phyloP scores from a whole-genome alignment of 2,797 vertebrate genomes.

The Scolopax bukidnonensis region DNA sequence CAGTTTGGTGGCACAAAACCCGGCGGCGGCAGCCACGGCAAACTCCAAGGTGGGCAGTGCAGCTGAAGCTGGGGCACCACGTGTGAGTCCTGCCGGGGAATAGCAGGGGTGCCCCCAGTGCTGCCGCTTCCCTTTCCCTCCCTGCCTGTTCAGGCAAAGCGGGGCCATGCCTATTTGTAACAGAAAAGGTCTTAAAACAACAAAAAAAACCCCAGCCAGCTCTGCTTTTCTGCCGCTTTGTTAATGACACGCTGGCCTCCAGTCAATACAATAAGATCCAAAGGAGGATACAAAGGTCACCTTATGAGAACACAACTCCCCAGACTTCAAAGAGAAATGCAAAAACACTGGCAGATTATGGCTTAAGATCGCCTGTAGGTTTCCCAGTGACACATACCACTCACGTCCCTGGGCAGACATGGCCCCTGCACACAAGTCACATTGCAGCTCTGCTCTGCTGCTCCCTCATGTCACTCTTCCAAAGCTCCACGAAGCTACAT shows the following conservation, averaged over 20 bases:
- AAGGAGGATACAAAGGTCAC: constrained; percentile 51
- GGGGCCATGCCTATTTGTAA: neutral
- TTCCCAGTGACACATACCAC: neutral
- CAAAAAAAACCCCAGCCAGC: neutral
- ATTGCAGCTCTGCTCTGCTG: neutral
- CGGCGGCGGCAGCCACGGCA: neutral
- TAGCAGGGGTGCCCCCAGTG: neutral
- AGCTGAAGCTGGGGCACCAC: neutral
- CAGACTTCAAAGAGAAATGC: constrained; percentile 34
- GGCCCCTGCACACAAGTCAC: neutral
- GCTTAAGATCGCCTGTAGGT: neutral
- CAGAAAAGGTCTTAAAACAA: constrained; percentile 16
- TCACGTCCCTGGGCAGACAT: neutral
- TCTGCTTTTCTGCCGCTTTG: constrained; percentile 28
- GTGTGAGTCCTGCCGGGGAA: neutral
- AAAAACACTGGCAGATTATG: neutral
- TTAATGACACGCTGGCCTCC: constrained; percentile 10
- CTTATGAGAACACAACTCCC: neutral
- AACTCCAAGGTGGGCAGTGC: accelerated
- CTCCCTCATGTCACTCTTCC: neutral
- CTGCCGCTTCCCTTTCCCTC: neutral
- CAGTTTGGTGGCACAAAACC: neutral
- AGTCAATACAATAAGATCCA: constrained; percentile 15
- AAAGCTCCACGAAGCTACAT: accelerated
- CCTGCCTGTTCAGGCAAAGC: neutral